phyloP scores from a whole-genome alignment of 2,888 invertebrate genomes.

The Lasioglossum vierecki region DNA sequence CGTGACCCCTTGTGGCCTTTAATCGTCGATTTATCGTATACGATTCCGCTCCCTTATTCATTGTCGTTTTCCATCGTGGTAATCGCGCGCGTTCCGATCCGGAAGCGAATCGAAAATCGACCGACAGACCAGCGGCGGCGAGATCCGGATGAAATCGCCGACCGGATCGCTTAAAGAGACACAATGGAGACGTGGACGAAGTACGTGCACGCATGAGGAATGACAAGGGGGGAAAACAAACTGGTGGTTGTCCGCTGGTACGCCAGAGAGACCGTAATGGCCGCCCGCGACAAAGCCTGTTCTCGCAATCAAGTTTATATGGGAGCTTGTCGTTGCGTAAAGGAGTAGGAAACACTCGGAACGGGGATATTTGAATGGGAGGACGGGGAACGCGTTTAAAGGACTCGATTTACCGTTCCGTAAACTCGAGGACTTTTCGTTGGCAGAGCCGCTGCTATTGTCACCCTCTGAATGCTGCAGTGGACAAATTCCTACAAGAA shows the following conservation, averaged over 20 bases:
- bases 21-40: slow-evolving; percentile 75
- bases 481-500: not conserved
- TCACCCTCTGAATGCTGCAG: not conserved
- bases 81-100: not conserved
- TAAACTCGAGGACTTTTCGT: not conserved
- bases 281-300: slow-evolving; percentile 52
- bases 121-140: slow-evolving; percentile 63
- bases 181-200: slow-evolving; percentile 29
- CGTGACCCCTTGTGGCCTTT: slow-evolving; percentile 66
- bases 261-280: slow-evolving; percentile 44
- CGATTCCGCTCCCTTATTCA: slow-evolving; percentile 25
- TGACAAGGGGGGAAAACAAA: slow-evolving; percentile 46
- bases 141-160: slow-evolving; percentile 71
- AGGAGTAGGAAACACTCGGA: slow-evolving; percentile 27
- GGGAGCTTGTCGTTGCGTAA: slow-evolving; percentile 39
- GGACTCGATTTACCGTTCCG: not conserved
- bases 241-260: slow-evolving; percentile 36
- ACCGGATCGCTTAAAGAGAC: slow-evolving; percentile 37
- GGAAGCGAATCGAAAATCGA: slow-evolving; percentile 26
- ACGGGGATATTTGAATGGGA: slow-evolving; percentile 4
- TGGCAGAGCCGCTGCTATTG: not conserved
- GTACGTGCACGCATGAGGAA: slow-evolving; percentile 36
- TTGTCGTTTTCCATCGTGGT: slow-evolving; percentile 7
- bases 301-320: slow-evolving; percentile 54
- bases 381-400: not conserved